Percentiles rank a stretch among this genome's conserved stretches.
These are phyloP conservation scores for Cyphomyrus discorhynchus DNA, from an alignment of 2,113 vertebrate species.

Conservation along the genomic window DNA sequence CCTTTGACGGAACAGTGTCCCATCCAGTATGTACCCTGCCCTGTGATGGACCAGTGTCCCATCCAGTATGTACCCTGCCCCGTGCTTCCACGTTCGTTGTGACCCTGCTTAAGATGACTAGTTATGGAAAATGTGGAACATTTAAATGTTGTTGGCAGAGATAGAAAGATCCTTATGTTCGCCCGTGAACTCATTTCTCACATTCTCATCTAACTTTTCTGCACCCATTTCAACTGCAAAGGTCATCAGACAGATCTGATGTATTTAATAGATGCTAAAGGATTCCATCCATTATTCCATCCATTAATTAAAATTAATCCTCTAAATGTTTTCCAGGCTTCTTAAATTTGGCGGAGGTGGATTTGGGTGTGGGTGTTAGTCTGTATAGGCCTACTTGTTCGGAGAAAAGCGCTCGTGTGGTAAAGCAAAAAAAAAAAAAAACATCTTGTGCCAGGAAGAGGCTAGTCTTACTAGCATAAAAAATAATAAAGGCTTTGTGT, in stretches of 20 bases:
- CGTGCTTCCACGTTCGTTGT: background rate
- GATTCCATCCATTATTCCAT: background rate
- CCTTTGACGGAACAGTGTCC: too few species aligned
- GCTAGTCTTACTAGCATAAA: background rate
- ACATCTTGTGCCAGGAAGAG: background rate
- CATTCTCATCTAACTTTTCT: background rate
- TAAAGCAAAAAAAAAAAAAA: background rate
- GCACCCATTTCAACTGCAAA: background rate
- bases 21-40: too few species aligned
- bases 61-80: background rate
- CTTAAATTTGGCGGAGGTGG: background rate
- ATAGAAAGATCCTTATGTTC: background rate
- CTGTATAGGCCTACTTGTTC: background rate
- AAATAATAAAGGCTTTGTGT: background rate
- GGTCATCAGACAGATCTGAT: background rate
- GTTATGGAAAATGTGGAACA: background rate
- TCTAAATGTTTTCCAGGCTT: background rate
- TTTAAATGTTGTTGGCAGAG: background rate
- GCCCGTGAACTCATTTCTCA: background rate
- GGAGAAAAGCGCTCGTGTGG: background rate
- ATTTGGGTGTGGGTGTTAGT: background rate
- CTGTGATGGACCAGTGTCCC: background rate
- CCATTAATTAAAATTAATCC: background rate
- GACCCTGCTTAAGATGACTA: background rate
- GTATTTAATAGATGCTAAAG: background rate